Conservation (phyloP, 2,888 invertebrate genomes). For the Conchocele bisecta region DNA sequence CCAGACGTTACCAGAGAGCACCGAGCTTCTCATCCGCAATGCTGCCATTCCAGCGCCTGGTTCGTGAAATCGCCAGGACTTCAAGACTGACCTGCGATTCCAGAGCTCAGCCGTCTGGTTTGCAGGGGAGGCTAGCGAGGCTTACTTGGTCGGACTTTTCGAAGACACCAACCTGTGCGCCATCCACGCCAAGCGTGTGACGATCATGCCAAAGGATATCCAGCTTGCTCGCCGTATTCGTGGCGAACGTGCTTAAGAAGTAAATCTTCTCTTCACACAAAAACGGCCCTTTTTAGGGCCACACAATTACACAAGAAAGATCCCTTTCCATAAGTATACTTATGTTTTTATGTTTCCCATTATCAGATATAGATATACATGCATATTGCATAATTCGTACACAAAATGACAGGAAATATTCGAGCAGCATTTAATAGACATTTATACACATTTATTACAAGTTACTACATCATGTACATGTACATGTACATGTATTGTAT, state of each 20-base stretch:
- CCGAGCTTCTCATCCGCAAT: slow-evolving; percentile 82
- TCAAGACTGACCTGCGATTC: slow-evolving; percentile 83
- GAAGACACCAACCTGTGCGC: slow-evolving; percentile 99
- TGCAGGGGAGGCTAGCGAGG: slow-evolving; percentile 79
- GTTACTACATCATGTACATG: too few species aligned
- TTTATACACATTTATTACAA: too few species aligned
- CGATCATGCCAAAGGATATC: slow-evolving; percentile 99
- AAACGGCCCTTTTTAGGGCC: too few species aligned
- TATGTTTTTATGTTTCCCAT: too few species aligned
- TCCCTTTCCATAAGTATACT: too few species aligned
- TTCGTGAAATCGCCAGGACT: slow-evolving; percentile 83
- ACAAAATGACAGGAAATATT: too few species aligned
- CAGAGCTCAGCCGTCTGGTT: slow-evolving; percentile 81
- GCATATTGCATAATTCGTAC: too few species aligned
- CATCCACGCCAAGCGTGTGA: slow-evolving; percentile 98
- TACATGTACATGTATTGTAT: too few species aligned
- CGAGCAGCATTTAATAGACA: too few species aligned
- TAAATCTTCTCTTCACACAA: too few species aligned
- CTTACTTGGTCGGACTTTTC: slow-evolving; percentile 88
- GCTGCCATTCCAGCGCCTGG: slow-evolving; percentile 82
- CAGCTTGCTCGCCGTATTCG: slow-evolving; percentile 98
- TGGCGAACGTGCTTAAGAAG: slow-evolving; percentile 92
- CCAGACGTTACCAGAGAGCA: slow-evolving; percentile 82
- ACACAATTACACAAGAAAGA: too few species aligned
- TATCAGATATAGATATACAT: too few species aligned